Evolutionary conservation across 53 echinoderm and acorn worm species (phyloP).

Genomic region (Mesocentrotus franciscanus): DNA sequence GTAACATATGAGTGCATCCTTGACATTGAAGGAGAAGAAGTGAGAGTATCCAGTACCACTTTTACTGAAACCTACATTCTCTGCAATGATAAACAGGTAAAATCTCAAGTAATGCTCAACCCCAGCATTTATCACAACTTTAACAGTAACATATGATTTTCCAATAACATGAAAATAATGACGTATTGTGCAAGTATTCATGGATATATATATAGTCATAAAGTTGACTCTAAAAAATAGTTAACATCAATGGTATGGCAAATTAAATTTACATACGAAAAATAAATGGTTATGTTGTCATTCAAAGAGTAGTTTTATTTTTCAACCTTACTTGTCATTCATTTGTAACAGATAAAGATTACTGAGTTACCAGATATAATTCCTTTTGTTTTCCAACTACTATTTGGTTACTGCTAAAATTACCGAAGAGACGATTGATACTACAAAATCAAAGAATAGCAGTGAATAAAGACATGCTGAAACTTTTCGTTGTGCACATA

Average conservation of each 20-base stretch:
- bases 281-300: no score
- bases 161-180: neutral
- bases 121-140: neutral
- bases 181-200: neutral
- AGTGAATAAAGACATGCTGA: no score
- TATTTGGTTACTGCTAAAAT: no score
- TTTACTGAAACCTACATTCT: slow-evolving; percentile 5
- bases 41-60: neutral
- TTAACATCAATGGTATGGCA: no score
- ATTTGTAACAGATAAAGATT: no score
- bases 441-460: no score
- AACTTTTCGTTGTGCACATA: no score
- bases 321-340: no score
- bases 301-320: neutral
- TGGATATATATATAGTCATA: neutral
- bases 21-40: neutral
- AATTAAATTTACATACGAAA: no score
- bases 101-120: neutral
- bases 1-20: slow-evolving; percentile 6
- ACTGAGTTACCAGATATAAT: no score
- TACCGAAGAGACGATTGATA: no score
- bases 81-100: neutral
- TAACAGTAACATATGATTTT: neutral
- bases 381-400: no score
- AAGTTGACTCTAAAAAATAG: neutral